Base-by-base conservation (phyloP, 92 coral and sea anemone species). In the Siderastrea radians region DNA sequence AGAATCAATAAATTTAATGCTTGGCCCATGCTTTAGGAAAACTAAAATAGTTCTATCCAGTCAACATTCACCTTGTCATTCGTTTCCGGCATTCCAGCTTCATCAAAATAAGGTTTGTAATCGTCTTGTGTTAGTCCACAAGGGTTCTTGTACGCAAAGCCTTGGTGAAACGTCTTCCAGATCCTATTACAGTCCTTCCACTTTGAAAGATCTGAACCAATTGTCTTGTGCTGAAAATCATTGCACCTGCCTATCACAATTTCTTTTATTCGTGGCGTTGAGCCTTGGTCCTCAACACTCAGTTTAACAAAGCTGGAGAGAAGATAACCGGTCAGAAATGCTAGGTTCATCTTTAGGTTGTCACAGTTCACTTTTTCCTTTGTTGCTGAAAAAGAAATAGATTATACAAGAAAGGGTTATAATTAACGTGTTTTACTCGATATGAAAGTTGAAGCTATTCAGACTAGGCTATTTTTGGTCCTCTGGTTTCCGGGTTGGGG, bases 141-240 rank as follows among this genome's bases (percentile, higher is more conserved):
- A 7, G 93, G 94, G 65, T 94, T 90, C 84, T 94, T 91, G 52
- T 57, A 94, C 13, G 96, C 96, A 60, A 94, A 94, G 49, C 77
- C 86, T 19, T 67, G 46, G 60, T 75, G 74, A 57, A 94, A 84
- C 4, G 84, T 72, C 14, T 85, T 17, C 94, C 94, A 94, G 13
- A 94, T 62, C 7, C 45, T 45, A 4, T 70, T 80, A 48, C 96
- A 94, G 77, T 94, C 84, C 53, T 76, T 87, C 80, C 88, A 72
- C 12, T 7, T 47, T 6, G 74, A 38, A 1, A 19, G 4, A n/a
- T 51, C 45, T 1, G 12, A 48, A 10, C 74, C 71, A 53, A 80
- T 10, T 43, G 81, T 90, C 49, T 45, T 81, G 46, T 82, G 10
- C 50, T 90, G 85, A 64, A 74, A 90, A 53, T 90, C 83, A 15